Percentiles rank a stretch among this genome's conserved stretches.
Conservation (phyloP, 2,888 invertebrate genomes). For the Hydropsyche betteni region DNA sequence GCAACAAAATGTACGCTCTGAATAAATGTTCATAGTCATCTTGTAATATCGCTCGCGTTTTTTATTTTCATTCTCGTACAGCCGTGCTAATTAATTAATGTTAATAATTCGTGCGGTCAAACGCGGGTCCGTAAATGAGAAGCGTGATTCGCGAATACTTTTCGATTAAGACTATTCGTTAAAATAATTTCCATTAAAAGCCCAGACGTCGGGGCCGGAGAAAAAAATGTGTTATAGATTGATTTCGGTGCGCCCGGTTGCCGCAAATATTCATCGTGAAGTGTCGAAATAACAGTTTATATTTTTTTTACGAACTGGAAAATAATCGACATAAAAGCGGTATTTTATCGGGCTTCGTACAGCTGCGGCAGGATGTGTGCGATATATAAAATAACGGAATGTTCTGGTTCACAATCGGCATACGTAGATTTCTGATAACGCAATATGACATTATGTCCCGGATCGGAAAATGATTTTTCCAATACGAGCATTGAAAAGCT, state of each 20-base stretch:
- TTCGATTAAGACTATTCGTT: constrained; percentile 7
- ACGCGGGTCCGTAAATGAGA: constrained; percentile 25
- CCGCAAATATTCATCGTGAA: constrained; percentile 2
- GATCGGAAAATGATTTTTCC: no score
- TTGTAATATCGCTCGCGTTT: neutral
- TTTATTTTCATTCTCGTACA: neutral
- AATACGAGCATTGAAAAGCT: no score
- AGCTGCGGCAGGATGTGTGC: no score
- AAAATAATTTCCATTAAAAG: constrained; percentile 21
- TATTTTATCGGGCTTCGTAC: no score
- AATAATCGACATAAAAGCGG: no score
- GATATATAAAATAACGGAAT: no score
- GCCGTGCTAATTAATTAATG: constrained; percentile 16
- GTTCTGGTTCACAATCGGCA: no score
- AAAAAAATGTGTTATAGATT: constrained; percentile 9
- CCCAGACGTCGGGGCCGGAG: constrained; percentile 1
- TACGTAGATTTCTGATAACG: no score
- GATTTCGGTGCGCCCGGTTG: constrained; percentile 8
- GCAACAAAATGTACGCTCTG: no score
- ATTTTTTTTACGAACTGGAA: no score
- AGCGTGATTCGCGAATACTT: constrained; percentile 28
- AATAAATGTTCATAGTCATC: neutral
- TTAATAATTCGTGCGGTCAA: constrained; percentile 28
- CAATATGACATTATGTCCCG: no score
- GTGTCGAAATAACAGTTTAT: constrained; percentile 4